Evolutionary conservation across 35 echinoderm and acorn worm species (phyloP).

Genomic region (Amphiura filiformis): DNA sequence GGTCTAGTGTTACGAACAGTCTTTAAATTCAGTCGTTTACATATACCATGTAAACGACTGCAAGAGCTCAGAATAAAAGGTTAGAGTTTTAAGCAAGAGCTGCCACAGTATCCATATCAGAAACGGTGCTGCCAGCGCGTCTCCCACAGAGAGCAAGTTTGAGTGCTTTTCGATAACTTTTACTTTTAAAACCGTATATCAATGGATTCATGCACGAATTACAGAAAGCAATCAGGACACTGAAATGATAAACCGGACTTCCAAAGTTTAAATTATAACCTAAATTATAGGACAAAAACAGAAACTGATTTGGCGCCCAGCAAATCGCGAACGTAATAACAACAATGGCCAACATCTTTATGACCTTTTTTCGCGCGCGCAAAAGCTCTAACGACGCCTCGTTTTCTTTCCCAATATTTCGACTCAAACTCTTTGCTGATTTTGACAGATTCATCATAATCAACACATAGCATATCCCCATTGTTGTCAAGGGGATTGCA

Average conservation of each 20-base stretch:
- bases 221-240: slow-evolving; percentile 82
- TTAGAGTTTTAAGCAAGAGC: neutral
- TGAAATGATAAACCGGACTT: slow-evolving; percentile 79
- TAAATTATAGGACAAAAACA: slow-evolving; percentile 86
- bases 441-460: slow-evolving; percentile 73
- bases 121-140: neutral
- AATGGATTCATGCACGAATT: slow-evolving; percentile 91
- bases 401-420: slow-evolving; percentile 33
- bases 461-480: slow-evolving; percentile 71
- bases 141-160: slow-evolving; percentile 41
- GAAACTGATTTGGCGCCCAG: slow-evolving; percentile 93
- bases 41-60: too few relatives aligned
- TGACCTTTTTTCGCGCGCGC: slow-evolving; percentile 68
- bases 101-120: neutral
- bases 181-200: slow-evolving; percentile 93
- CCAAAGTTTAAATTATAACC: slow-evolving; percentile 70
- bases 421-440: slow-evolving; percentile 41
- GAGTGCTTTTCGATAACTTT: slow-evolving; percentile 67
- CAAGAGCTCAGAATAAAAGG: too few relatives aligned
- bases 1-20: too few relatives aligned
- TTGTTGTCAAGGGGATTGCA: slow-evolving; percentile 69
- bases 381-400: slow-evolving; percentile 63
- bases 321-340: slow-evolving; percentile 90
- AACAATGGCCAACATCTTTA: slow-evolving; percentile 77
- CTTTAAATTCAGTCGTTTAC: too few relatives aligned